Evolutionary conservation across 2,888 invertebrate genomes (phyloP).

Genomic region (Lasioglossum zephyrum): DNA sequence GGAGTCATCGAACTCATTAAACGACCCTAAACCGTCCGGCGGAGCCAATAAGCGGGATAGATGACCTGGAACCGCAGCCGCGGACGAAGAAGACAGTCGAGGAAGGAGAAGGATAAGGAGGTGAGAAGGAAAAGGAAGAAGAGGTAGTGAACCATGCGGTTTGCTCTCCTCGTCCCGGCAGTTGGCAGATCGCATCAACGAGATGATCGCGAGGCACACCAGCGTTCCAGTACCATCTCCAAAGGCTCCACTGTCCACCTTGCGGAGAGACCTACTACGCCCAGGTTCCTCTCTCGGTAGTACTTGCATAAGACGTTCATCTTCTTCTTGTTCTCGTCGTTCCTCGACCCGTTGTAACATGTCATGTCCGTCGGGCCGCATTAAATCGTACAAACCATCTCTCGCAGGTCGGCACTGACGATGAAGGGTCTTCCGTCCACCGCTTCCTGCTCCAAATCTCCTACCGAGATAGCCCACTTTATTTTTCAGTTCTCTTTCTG

Average conservation of each 20-base stretch:
- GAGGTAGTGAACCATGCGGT: slow-evolving; percentile 53
- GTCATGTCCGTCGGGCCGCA: slow-evolving; percentile 53
- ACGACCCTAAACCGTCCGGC: slow-evolving; percentile 19
- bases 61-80: slow-evolving; percentile 8
- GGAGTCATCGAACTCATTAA: slow-evolving; percentile 38
- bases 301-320: slow-evolving; percentile 55
- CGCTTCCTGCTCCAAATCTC: slow-evolving; percentile 20
- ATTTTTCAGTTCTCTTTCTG: neutral
- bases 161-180: slow-evolving; percentile 59
- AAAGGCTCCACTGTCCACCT: slow-evolving; percentile 57
- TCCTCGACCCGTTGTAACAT: slow-evolving; percentile 59
- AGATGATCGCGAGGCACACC: slow-evolving; percentile 76
- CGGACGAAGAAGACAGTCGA: neutral
- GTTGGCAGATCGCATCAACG: slow-evolving; percentile 77
- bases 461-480: slow-evolving; percentile 10
- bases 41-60: neutral
- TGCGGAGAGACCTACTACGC: slow-evolving; percentile 46
- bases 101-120: slow-evolving; percentile 19
- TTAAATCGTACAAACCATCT: slow-evolving; percentile 62
- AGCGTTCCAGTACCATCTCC: slow-evolving; percentile 57
- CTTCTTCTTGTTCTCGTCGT: slow-evolving; percentile 48
- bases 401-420: slow-evolving; percentile 42
- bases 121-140: slow-evolving; percentile 44
- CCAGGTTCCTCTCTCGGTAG: slow-evolving; percentile 42
- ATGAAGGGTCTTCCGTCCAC: slow-evolving; percentile 37